phyloP scores from a whole-genome alignment of 92 coral and sea anemone species.

The Actinostola sp. region DNA sequence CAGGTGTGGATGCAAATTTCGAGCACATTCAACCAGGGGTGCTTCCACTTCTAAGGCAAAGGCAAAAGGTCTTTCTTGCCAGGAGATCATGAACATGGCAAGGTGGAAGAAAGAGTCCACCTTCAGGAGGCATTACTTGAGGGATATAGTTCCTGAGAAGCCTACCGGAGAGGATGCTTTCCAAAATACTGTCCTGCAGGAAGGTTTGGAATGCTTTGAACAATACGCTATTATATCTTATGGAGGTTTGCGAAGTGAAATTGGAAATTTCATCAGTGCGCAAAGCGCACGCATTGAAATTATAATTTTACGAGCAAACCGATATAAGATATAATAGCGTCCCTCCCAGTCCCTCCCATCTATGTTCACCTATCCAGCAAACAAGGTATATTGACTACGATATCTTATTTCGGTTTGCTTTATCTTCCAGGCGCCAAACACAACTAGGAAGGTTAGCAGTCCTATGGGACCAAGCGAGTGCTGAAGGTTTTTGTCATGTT shows the following conservation, averaged over 20 bases:
- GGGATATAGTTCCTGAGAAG: constrained; percentile 25
- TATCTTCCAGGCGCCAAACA: constrained; percentile 15
- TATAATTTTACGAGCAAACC: constrained; percentile 61
- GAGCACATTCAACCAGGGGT: constrained; percentile 35
- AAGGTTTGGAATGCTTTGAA: constrained; percentile 7
- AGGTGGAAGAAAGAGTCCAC: constrained; percentile 47
- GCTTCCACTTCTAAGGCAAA: constrained; percentile 49
- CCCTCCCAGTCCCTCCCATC: constrained; percentile 24
- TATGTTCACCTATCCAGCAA: too few species aligned
- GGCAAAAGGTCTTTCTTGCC: constrained; percentile 45
- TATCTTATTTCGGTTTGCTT: constrained; percentile 42
- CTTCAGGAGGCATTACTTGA: constrained; percentile 28
- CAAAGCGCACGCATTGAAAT: constrained; percentile 55
- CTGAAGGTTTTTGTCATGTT: too few species aligned
- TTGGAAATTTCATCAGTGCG: constrained; percentile 67
- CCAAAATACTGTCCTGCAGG: constrained; percentile 16
- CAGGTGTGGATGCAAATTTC: constrained; percentile 52
- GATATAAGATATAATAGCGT: constrained; percentile 60
- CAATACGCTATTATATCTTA: constrained; percentile 47
- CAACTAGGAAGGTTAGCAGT: background rate
- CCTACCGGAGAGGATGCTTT: constrained; percentile 6
- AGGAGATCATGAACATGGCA: constrained; percentile 35
- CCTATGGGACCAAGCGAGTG: too few species aligned
- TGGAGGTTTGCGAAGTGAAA: constrained; percentile 47
- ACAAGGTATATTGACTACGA: background rate